Evolutionary conservation across 1,140 invertebrate genomes (phyloP).

Genomic region (Phthorimaea operculella): DNA sequence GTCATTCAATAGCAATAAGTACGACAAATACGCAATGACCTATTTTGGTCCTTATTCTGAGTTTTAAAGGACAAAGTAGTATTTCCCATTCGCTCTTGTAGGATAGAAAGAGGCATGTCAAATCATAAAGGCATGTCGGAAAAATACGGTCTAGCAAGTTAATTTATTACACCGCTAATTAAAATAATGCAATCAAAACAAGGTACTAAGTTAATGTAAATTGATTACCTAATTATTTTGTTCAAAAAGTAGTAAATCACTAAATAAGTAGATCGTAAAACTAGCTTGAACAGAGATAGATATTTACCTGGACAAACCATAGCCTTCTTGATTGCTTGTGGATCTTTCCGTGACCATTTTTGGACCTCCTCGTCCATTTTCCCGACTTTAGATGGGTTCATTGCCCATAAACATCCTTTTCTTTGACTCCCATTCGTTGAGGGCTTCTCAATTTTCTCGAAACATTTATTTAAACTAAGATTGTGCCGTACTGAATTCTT

Average conservation of each 20-base stretch:
- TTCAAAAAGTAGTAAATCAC: not conserved
- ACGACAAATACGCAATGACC: too few relatives aligned
- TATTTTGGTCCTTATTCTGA: too few relatives aligned
- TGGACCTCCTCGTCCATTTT: conserved; percentile 99
- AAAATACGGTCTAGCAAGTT: too few relatives aligned
- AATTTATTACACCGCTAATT: too few relatives aligned
- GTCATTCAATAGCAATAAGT: too few relatives aligned
- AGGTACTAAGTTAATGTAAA: too few relatives aligned
- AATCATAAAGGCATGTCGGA: too few relatives aligned
- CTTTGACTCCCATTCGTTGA: conserved; percentile 82
- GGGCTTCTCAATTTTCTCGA: conserved; percentile 96
- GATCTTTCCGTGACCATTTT: conserved; percentile 96
- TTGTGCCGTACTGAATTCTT: conserved; percentile 98
- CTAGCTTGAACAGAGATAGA: not conserved
- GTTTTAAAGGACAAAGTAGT: too few relatives aligned
- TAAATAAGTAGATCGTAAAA: too few relatives aligned
- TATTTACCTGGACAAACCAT: conserved; percentile 87
- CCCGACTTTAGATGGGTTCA: conserved; percentile 92
- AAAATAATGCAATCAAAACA: too few relatives aligned
- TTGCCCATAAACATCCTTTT: conserved; percentile 94
- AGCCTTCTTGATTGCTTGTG: conserved; percentile 82
- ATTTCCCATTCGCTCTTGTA: too few relatives aligned
- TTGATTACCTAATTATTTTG: not conserved
- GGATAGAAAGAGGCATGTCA: too few relatives aligned
- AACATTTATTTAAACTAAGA: conserved; percentile 96